Conservation (phyloP, 1,140 invertebrate genomes). For the Calliopsis andreniformis region DNA sequence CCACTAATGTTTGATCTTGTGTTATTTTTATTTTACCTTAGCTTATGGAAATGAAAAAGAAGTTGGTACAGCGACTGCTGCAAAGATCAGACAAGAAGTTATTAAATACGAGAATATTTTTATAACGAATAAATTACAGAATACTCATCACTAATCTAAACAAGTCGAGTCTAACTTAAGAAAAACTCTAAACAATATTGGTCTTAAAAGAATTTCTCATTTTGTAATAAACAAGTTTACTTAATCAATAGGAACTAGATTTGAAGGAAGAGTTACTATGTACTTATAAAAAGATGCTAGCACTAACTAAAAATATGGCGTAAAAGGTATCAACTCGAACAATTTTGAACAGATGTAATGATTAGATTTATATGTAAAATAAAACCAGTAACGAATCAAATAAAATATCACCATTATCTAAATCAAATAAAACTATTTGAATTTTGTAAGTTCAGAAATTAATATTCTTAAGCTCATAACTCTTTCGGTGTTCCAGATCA, state of each 20-base stretch:
- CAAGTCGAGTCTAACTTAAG: conserved; percentile 80
- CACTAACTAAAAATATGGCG: conserved; percentile 86
- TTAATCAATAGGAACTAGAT: no score
- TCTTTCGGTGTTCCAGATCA: conserved; percentile 85
- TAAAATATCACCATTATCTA: conserved; percentile 88
- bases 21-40: conserved; percentile 86
- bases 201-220: conserved; percentile 83
- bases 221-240: no score
- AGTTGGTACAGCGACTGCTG: conserved; percentile 88
- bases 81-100: conserved; percentile 86
- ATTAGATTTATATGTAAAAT: conserved; percentile 84
- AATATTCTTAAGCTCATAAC: conserved; percentile 87
- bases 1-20: conserved; percentile 86
- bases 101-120: conserved; percentile 88
- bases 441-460: conserved; percentile 83
- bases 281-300: no score
- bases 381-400: conserved; percentile 90
- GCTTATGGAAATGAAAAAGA: conserved; percentile 90
- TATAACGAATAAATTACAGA: conserved; percentile 83
- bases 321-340: conserved; percentile 91
- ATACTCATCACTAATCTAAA: conserved; percentile 78
- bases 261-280: no score
- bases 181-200: conserved; percentile 84
- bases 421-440: conserved; percentile 84
- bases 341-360: conserved; percentile 92